phyloP scores from a whole-genome alignment of 1,140 invertebrate genomes.

The Gonatopus flavifemur region DNA sequence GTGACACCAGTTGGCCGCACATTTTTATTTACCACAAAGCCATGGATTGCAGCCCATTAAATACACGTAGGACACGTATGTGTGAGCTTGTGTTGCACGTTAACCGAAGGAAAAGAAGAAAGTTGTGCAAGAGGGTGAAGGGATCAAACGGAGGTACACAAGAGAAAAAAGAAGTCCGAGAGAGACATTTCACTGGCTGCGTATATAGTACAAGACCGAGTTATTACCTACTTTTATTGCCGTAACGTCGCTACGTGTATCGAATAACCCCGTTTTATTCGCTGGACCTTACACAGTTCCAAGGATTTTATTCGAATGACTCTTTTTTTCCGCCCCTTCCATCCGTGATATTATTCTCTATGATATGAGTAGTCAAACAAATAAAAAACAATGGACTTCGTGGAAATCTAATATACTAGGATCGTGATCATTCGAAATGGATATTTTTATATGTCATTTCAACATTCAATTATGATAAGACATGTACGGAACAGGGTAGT shows the following conservation, averaged over 20 bases:
- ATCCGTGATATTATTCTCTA: too few species aligned
- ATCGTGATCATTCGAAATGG: too few species aligned
- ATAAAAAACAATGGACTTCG: too few species aligned
- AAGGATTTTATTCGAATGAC: slow-evolving; percentile 8
- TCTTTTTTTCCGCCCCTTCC: too few species aligned
- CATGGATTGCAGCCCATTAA: slow-evolving; percentile 7
- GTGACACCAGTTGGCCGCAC: slow-evolving; percentile 6
- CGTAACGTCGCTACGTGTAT: slow-evolving; percentile 20
- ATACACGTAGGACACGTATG: slow-evolving; percentile 9
- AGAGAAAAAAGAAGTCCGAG: slow-evolving; percentile 12
- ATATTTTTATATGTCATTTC: too few species aligned
- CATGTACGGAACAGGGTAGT: too few species aligned
- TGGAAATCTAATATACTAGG: too few species aligned
- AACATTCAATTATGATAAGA: too few species aligned
- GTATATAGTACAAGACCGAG: neutral
- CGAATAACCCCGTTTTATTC: slow-evolving; percentile 17
- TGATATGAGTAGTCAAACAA: too few species aligned
- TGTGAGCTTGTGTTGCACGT: too few species aligned
- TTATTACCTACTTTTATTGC: slow-evolving; percentile 27
- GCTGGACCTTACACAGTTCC: slow-evolving; percentile 1
- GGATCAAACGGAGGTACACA: slow-evolving; percentile 7
- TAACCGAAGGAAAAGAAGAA: slow-evolving; percentile 1
- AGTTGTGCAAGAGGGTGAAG: slow-evolving; percentile 15
- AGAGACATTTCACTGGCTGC: too few species aligned
- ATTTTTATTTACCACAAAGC: slow-evolving; percentile 17